Conservation (phyloP, 64 coral and sea anemone species). For the Cladopsammia gracilis region DNA sequence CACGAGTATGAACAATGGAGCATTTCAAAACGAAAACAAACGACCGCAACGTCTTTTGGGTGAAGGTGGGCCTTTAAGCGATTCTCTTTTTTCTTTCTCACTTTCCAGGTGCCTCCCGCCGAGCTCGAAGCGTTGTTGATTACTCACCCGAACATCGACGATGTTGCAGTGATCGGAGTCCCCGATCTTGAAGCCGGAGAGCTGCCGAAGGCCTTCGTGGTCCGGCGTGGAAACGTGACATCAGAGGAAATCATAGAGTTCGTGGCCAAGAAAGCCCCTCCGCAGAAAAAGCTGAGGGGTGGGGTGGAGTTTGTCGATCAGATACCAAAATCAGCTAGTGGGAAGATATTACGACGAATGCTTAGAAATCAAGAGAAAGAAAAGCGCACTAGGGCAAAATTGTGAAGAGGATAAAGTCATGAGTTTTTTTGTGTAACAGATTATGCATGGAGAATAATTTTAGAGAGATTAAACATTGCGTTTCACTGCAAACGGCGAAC, state of each 20-base stretch:
- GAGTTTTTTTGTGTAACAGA: too few relatives aligned
- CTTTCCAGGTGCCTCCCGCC: slow-evolving; percentile 68
- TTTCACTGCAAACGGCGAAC: too few relatives aligned
- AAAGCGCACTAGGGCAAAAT: not conserved
- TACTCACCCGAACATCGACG: slow-evolving; percentile 49
- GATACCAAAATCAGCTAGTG: slow-evolving; percentile 53
- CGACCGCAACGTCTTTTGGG: too few relatives aligned
- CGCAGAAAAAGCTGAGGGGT: slow-evolving; percentile 71
- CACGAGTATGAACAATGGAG: too few relatives aligned
- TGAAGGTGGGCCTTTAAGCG: too few relatives aligned
- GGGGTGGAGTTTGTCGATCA: slow-evolving; percentile 72
- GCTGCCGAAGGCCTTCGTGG: slow-evolving; percentile 81
- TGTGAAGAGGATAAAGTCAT: too few relatives aligned
- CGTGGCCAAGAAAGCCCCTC: slow-evolving; percentile 39
- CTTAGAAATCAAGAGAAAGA: slow-evolving; percentile 22
- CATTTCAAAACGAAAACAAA: too few relatives aligned
- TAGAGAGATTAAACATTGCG: too few relatives aligned
- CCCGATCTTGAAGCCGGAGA: slow-evolving; percentile 76
- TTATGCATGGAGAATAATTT: too few relatives aligned
- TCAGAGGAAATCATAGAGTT: slow-evolving; percentile 42
- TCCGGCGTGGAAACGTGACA: slow-evolving; percentile 45
- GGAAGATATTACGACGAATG: slow-evolving; percentile 59
- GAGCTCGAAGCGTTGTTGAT: slow-evolving; percentile 74
- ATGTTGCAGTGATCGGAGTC: slow-evolving; percentile 81
- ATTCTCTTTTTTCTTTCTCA: too few relatives aligned